These are phyloP conservation scores for Anhinga anhinga DNA, from an alignment of 2,113 vertebrate species.

Conservation along the genomic window DNA sequence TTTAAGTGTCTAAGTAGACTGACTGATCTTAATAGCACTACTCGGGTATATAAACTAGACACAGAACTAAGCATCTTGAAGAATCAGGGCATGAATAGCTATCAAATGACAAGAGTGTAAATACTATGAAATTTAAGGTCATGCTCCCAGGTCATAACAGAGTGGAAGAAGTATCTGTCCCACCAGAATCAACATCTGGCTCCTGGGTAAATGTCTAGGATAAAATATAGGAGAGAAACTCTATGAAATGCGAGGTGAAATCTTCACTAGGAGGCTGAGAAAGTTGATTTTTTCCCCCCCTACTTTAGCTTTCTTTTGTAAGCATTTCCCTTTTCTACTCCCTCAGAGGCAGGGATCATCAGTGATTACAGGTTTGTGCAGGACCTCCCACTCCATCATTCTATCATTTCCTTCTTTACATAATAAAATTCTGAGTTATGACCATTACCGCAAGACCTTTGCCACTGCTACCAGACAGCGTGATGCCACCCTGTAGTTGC, in stretches of 20 bases:
- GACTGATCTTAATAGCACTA: not conserved
- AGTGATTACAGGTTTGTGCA: not conserved
- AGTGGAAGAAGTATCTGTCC: not conserved
- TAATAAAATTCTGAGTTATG: not conserved
- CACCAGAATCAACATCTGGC: not conserved
- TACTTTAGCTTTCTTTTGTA: not conserved
- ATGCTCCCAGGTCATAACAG: not conserved
- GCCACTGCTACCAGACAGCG: not conserved
- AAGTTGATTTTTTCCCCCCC: fast-evolving
- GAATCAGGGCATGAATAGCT: not conserved
- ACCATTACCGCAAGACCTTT: not conserved
- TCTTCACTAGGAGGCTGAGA: not conserved
- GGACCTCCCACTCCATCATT: not conserved
- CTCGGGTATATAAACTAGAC: not conserved
- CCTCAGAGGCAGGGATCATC: not conserved
- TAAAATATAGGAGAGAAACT: not conserved
- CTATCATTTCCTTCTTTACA: not conserved
- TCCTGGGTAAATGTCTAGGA: not conserved
- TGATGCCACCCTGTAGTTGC: not conserved
- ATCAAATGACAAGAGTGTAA: not conserved
- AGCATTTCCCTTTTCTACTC: not conserved
- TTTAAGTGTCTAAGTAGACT: not conserved
- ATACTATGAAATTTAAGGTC: not conserved
- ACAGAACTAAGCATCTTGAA: not conserved
- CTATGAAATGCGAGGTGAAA: not conserved